Base-by-base conservation (phyloP, 2,797 vertebrate species). In the Oreonectes daqikongensis region DNA sequence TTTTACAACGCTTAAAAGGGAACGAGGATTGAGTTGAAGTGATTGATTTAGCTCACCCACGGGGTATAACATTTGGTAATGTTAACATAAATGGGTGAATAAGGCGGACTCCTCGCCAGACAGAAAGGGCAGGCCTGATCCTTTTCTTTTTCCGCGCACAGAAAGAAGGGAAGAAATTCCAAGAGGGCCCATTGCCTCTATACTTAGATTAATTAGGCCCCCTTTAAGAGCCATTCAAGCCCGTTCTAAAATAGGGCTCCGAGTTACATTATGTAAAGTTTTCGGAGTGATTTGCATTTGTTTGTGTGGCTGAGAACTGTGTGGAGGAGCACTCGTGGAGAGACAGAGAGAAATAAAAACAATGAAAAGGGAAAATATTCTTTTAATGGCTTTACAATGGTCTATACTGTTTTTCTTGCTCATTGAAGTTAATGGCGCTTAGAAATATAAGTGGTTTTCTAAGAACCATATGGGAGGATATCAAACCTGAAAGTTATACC, bases 151-250 rank as follows among this genome's bases (percentile, higher is more conserved):
- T 80, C 40, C 40, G 85, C 83, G 84, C 84, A 88, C 84, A 93
- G 91, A 93, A 92, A 93, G 91, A 90, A 87, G 86, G 90, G 89
- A 93, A 92, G 91, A 95, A 94, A 92, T 90, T 94, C 94, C 93
- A 88, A 94, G 93, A 90, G 89, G 92, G 91, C 90, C 92, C 88
- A 93, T 94, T 96, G 93, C 93, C 87, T 93, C 93, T 85, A 90
- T 93, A 94, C 94, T 95, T 95, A 95, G 93, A 95, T 95, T 95
- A 95, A 96, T 95, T 95, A 96, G 94, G 90, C 91, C 87, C 89
- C 90, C 89, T 94, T 95, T 94, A 93, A 95, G 94, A 93, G 89
- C 93, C 92, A 95, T 96, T 96, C 93, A 96, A 90, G 26, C 69
- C 38, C 63, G 85, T 89, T 90, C 92, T 95, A 88, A 86, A 95